Base-by-base conservation (phyloP, 2,797 vertebrate species). In the Fundulus diaphanus region DNA sequence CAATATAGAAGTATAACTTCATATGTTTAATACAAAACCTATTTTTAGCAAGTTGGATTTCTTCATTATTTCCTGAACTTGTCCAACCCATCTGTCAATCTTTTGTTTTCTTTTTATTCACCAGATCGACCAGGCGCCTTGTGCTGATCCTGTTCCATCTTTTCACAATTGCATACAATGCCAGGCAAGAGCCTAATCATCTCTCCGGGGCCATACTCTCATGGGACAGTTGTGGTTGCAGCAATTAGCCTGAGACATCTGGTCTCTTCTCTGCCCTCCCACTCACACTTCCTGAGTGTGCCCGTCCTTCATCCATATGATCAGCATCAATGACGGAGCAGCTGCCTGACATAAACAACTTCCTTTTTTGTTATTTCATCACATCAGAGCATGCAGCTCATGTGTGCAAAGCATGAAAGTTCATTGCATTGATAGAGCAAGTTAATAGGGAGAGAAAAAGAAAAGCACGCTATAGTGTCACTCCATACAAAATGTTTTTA, bases 191-290 rank as follows among this genome's bases (percentile, higher is more conserved):
- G 37, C 81, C 81, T 82, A 78, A 91, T 84, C 87, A 82, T 88
- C 68, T 80, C 76, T 82, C 77, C 67, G 2, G 40, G 82, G 84
- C 79, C 49, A 48, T 61, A 56, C 69, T 71, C 94, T 85, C 88
- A 82, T 81, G 92, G 92, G 93, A 93, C 69, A 56, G 33, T 61
- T n/a, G 35, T 42, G 49, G 18, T 16, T 42, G 69, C 15, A 70
- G 33, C 85, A 27, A 88, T 88, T 89, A 87, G 70, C 82, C 77
- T 54, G 69, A 90, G 87, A 90, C 93, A 93, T 91, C 93, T 94
- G 94, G 59, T 88, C 82, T 82, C 78, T 44, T 67, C 65, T 49
- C 44, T 24, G 15, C 20, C 29, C n/a, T 56, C 33, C 33, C 48
- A 52, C 73, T 77, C 37, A 73, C 52, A 22, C 1, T 20, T 61